Conservation (phyloP, 2,797 vertebrate genomes). For the Sebastes steindachneri region DNA sequence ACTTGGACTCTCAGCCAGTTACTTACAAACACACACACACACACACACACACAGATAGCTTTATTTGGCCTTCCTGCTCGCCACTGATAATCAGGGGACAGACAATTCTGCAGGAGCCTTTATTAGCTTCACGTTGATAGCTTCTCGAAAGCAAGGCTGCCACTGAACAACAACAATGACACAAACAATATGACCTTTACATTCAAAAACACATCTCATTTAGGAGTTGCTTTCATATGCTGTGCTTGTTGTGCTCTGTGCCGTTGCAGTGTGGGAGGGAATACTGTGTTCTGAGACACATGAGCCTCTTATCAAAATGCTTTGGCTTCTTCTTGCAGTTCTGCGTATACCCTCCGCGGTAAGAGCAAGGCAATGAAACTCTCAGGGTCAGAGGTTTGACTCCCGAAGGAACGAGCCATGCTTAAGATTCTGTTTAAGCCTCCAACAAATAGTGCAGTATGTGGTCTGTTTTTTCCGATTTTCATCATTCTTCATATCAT, state of each 20-base stretch:
- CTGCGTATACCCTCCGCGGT: background rate
- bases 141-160: background rate
- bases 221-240: background rate
- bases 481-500: background rate
- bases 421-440: background rate
- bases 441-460: background rate
- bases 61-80: conserved; percentile 32
- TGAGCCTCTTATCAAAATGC: background rate
- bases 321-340: background rate
- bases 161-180: conserved; percentile 9
- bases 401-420: background rate
- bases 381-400: conserved; percentile 22
- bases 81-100: conserved; percentile 40
- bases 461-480: background rate
- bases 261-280: conserved; percentile 1
- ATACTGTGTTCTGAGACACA: background rate
- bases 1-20: conserved; percentile 12
- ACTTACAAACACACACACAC: conserved; percentile 5
- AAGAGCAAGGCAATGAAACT: background rate
- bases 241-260: background rate
- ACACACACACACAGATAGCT: conserved; percentile 19
- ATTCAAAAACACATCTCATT: conserved; percentile 29
- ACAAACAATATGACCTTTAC: conserved; percentile 43
- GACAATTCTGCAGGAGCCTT: conserved; percentile 44
- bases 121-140: conserved; percentile 35